These are phyloP conservation scores for Rhinoraja longicauda DNA, from an alignment of 2,797 vertebrate genomes.

Conservation along the genomic window DNA sequence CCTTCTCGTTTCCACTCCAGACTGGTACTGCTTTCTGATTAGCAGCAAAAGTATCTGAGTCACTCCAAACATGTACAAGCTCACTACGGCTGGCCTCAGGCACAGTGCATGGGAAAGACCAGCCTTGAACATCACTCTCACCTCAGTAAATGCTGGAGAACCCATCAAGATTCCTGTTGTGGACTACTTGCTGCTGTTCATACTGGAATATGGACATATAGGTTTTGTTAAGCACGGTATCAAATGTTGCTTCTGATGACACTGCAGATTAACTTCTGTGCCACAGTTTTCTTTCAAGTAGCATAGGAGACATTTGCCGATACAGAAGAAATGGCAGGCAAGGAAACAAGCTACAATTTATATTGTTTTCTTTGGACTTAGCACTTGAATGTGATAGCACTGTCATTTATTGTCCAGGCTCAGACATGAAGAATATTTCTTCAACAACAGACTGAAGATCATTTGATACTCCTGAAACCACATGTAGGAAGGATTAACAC, in stretches of 20 bases:
- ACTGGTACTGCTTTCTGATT: not conserved
- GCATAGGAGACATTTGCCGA: not conserved
- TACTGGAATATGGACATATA: not conserved
- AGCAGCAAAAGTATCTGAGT: not conserved
- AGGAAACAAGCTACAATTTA: not conserved
- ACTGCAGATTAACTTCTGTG: not conserved
- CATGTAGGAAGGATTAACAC: not conserved
- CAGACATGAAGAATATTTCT: not conserved
- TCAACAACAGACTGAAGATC: not conserved
- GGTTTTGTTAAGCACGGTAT: not conserved
- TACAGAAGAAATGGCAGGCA: not conserved
- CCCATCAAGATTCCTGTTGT: not conserved
- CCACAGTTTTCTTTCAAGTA: not conserved
- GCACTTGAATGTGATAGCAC: not conserved
- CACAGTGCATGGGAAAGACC: not conserved
- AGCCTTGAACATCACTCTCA: not conserved
- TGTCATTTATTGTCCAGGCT: not conserved
- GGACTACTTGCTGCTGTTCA: not conserved
- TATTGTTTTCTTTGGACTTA: slow-evolving; percentile 4
- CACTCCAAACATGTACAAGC: not conserved
- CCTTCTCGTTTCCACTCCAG: not conserved
- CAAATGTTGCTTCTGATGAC: not conserved
- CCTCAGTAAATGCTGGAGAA: not conserved
- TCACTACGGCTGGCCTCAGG: not conserved
- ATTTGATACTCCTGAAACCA: not conserved